Base-by-base conservation (phyloP, 2,797 vertebrate species). In the Margarornis squamiger region DNA sequence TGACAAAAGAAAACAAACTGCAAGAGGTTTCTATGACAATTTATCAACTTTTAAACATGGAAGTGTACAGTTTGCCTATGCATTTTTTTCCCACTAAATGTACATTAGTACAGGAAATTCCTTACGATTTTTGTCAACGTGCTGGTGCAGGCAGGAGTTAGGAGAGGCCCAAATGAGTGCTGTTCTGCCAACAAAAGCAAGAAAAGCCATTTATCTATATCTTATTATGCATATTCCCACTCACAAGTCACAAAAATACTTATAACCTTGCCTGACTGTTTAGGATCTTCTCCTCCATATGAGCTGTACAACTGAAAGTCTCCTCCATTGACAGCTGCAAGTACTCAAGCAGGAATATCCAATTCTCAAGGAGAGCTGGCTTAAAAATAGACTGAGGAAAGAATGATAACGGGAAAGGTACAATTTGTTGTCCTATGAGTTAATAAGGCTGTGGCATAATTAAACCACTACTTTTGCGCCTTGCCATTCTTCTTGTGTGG, bases 381-480 rank as follows among this genome's bases (percentile, higher is more conserved):
- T 90, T 79, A 88, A 90, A 94, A 85, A 77, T 2, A 61, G 45
- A 58, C 49, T 2, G 4, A 90, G 32, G 14, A 82, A 86, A 57
- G 45, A 75, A 90, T 14, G 26, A 78, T 62, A 95, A 58, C 4
- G 13, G 22, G 13, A 84, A 84, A 55, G 5, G 29, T 45, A 74
- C 32, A 41, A 67, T 63, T 89, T 89, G 87, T 36, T 71, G 86
- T 76, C 81, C n/a, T 75, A 10, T 19, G 32, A 89, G 67, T 82
- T 89, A 77, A 76, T 74, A 95, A 79, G 75, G 52, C n/a, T 82
- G 63, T 17, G 61, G 63, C 29, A 54, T 82, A 85, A 92, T 80
- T 87, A 94, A 89, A 87, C 49, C 57, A 61, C 36, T 71, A 32
- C 49, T 89, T 93, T 79, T 93, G 63, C n/a, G 87, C 67, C 67